phyloP scores from a whole-genome alignment of 2,797 vertebrate genomes.

The Phaenicophaeus curvirostris region DNA sequence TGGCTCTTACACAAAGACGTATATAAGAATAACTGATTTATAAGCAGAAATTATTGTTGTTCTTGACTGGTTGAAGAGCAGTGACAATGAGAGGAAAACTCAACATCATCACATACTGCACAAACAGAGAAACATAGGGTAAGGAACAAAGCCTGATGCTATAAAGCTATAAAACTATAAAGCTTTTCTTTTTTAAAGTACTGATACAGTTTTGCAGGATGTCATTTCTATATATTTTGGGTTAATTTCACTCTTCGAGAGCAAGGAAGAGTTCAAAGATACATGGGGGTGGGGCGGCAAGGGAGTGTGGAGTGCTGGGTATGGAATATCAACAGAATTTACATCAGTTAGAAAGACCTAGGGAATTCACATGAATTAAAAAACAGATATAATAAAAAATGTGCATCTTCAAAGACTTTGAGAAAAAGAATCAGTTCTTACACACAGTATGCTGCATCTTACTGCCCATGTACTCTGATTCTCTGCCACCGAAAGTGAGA shows the following conservation, averaged over 20 bases:
- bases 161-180: no score
- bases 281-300: rapidly evolving
- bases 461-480: not conserved
- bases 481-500: not conserved
- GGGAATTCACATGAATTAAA: not conserved
- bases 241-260: not conserved
- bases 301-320: no score
- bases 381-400: not conserved
- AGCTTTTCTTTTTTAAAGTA: not conserved
- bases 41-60: not conserved
- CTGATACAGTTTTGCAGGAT: not conserved
- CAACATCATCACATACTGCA: not conserved
- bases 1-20: not conserved
- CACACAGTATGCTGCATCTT: not conserved
- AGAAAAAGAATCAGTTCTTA: not conserved
- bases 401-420: not conserved
- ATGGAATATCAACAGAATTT: not conserved
- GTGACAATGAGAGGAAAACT: not conserved
- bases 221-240: not conserved
- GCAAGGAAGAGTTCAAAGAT: not conserved
- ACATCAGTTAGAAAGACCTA: not conserved
- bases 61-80: not conserved
- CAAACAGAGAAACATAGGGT: not conserved
- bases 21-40: not conserved
- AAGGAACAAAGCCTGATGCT: not conserved